phyloP scores from a whole-genome alignment of 1,140 invertebrate genomes.

The Chymomyza costata region DNA sequence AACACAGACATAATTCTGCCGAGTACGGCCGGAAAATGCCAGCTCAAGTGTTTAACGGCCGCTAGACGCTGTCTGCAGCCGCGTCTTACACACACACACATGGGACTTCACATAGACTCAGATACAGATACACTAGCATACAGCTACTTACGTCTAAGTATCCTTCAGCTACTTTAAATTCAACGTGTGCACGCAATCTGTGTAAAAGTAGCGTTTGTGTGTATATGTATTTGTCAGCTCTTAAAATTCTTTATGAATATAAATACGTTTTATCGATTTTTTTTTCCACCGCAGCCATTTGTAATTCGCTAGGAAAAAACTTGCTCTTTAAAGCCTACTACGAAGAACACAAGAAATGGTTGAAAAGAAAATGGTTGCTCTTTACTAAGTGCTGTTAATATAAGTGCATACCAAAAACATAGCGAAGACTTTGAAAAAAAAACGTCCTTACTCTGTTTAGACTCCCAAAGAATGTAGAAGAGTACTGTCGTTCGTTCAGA shows the following conservation, averaged over 20 bases:
- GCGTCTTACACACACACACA: slow-evolving; percentile 16
- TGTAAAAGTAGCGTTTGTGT: slow-evolving; percentile 38
- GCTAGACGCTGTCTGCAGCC: not conserved
- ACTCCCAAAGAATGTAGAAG: too few relatives aligned
- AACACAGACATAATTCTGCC: not conserved
- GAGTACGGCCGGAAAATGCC: not conserved
- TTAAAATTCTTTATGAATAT: slow-evolving; percentile 61
- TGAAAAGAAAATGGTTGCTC: too few relatives aligned
- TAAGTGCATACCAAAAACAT: too few relatives aligned
- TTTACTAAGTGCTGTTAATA: too few relatives aligned
- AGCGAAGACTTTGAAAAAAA: too few relatives aligned
- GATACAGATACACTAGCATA: slow-evolving; percentile 13
- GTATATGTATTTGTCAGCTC: slow-evolving; percentile 13
- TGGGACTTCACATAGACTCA: slow-evolving; percentile 5
- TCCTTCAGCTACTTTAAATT: slow-evolving; percentile 64
- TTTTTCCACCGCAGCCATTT: slow-evolving; percentile 21
- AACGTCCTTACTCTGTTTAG: too few relatives aligned
- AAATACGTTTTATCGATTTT: slow-evolving; percentile 69
- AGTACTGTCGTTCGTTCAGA: too few relatives aligned
- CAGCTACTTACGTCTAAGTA: slow-evolving; percentile 12
- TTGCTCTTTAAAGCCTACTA: slow-evolving; percentile 27
- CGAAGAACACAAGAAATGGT: too few relatives aligned
- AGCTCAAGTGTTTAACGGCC: too few relatives aligned
- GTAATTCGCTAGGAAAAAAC: slow-evolving; percentile 27
- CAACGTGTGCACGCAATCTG: slow-evolving; percentile 36